A percentile compares a stretch with the other conserved stretches of the same genome.
Conservation (phyloP, 1,140 invertebrate species). For the Palaemon carinicauda region DNA sequence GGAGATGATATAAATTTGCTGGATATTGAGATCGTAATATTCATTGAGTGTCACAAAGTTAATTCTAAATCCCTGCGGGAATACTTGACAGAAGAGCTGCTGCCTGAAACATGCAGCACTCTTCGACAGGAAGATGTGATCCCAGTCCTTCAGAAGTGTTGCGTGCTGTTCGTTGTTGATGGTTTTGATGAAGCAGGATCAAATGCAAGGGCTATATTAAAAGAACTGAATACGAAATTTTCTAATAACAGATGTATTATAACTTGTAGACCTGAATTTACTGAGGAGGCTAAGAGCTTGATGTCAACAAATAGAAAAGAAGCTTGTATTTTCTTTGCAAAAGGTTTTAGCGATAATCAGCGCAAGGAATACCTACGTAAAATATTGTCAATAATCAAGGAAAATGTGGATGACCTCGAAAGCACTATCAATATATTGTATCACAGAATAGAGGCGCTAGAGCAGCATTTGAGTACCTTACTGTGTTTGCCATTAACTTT, state of each 20-base stretch:
- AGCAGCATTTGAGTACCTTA: background rate
- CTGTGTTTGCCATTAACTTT: background rate
- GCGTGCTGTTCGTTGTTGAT: background rate
- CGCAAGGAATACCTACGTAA: background rate
- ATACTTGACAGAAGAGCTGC: background rate
- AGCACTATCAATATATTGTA: background rate
- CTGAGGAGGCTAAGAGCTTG: background rate
- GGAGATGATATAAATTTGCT: background rate
- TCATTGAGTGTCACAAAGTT: background rate
- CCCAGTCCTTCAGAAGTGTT: background rate
- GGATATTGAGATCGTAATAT: background rate
- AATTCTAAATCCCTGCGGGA: background rate
- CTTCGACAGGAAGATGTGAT: background rate
- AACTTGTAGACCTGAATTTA: background rate
- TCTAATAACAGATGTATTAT: background rate
- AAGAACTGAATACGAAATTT: background rate
- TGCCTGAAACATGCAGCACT: background rate
- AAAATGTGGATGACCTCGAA: background rate
- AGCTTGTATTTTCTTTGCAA: background rate
- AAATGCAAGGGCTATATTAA: background rate
- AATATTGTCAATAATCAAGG: background rate
- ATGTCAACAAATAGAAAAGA: background rate
- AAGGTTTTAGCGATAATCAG: background rate
- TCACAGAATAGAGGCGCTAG: background rate
- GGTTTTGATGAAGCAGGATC: background rate